Conservation (phyloP, 2,797 vertebrate genomes). For the Bradypus variegatus region DNA sequence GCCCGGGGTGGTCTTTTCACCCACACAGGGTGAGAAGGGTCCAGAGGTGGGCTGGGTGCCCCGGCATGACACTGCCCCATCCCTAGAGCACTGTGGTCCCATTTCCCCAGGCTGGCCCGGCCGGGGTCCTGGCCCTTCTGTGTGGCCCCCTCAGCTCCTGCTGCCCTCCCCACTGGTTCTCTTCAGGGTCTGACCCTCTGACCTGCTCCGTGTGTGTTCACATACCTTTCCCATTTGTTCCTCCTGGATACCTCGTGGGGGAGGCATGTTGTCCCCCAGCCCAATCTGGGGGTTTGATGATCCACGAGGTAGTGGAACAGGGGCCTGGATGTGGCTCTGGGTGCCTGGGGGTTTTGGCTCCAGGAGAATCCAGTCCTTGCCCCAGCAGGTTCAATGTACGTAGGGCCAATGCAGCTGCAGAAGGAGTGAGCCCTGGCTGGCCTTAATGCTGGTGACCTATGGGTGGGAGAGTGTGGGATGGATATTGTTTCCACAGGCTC, state of each 20-base stretch:
- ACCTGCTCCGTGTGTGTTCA: no score
- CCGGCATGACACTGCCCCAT: no score
- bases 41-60: no score
- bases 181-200: no score
- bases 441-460: not conserved
- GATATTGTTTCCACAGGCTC: not conserved
- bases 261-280: not conserved
- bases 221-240: no score
- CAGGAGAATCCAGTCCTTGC: not conserved
- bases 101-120: no score
- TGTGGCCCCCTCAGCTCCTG: no score
- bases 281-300: not conserved
- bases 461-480: not conserved
- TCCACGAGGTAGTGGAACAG: rapidly evolving
- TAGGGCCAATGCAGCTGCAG: rapidly evolving
- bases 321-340: not conserved
- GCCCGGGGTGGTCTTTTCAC: no score
- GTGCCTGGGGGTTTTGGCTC: not conserved
- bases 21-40: no score
- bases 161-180: no score
- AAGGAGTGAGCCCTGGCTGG: not conserved
- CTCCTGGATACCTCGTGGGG: rapidly evolving
- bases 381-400: not conserved
- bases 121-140: no score
- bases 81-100: no score